phyloP scores from a whole-genome alignment of 2,113 vertebrate genomes.

The Hemiscyllium ocellatum region DNA sequence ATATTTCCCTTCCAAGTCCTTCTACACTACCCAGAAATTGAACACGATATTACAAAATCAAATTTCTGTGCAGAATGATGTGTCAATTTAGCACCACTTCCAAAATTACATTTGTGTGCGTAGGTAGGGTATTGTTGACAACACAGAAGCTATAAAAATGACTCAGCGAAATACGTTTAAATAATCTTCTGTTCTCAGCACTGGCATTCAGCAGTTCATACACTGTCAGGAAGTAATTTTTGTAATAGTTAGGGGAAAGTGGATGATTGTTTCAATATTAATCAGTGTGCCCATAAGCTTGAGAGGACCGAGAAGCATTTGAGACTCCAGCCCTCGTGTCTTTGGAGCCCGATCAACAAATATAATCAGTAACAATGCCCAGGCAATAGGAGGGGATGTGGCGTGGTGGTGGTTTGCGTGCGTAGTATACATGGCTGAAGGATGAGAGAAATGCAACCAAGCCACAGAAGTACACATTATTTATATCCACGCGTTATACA shows the following conservation, averaged over 20 bases:
- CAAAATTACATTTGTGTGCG: background rate
- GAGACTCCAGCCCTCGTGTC: background rate
- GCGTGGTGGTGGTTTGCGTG: background rate
- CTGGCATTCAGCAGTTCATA: background rate
- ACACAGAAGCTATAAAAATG: background rate
- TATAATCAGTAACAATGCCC: background rate
- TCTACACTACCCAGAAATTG: background rate
- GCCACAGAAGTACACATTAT: background rate
- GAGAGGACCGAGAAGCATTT: background rate
- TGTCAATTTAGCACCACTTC: background rate
- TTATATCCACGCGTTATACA: background rate
- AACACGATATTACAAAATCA: background rate
- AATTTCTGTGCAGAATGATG: background rate
- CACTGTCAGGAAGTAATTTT: background rate
- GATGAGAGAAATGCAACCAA: background rate
- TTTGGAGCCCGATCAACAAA: background rate
- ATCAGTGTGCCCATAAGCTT: background rate
- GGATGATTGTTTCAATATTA: conserved; percentile 29
- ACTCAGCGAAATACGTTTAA: background rate
- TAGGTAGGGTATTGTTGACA: background rate
- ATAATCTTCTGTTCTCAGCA: background rate
- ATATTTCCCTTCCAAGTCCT: background rate
- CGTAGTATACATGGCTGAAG: background rate
- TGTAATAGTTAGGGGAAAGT: background rate
- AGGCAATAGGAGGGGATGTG: background rate